These are phyloP conservation scores for Nesoenas mayeri DNA, from an alignment of 2,113 vertebrate genomes.

Conservation along the genomic window DNA sequence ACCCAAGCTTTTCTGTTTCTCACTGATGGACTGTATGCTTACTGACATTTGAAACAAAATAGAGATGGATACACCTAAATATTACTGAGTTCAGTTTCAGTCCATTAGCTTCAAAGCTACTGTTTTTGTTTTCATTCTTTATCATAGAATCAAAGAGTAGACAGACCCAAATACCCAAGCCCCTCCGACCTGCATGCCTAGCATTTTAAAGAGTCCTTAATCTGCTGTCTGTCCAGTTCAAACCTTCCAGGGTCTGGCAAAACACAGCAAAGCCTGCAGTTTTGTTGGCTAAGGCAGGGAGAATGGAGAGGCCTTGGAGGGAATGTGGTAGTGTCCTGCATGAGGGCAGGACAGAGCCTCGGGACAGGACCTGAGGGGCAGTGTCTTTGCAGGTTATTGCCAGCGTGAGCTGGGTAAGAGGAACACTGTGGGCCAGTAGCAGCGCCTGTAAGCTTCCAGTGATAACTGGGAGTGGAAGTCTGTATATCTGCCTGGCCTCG, in stretches of 20 bases:
- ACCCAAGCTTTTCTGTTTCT: not conserved
- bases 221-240: not conserved
- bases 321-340: not conserved
- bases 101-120: not conserved
- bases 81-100: not conserved
- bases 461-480: not conserved
- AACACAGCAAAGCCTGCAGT: not conserved
- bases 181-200: not conserved
- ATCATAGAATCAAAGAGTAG: not conserved
- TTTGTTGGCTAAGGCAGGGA: not conserved
- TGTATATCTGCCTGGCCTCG: not conserved
- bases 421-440: not conserved
- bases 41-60: not conserved
- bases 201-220: not conserved
- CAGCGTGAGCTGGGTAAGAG: accelerated
- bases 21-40: not conserved
- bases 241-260: not conserved
- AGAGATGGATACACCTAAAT: not conserved
- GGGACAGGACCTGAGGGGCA: not conserved
- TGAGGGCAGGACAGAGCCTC: not conserved
- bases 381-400: not conserved
- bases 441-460: not conserved
- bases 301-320: not conserved
- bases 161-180: not conserved
- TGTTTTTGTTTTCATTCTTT: not conserved